These are phyloP conservation scores for Edolisoma coerulescens DNA, from an alignment of 2,113 vertebrate genomes.

Conservation along the genomic window DNA sequence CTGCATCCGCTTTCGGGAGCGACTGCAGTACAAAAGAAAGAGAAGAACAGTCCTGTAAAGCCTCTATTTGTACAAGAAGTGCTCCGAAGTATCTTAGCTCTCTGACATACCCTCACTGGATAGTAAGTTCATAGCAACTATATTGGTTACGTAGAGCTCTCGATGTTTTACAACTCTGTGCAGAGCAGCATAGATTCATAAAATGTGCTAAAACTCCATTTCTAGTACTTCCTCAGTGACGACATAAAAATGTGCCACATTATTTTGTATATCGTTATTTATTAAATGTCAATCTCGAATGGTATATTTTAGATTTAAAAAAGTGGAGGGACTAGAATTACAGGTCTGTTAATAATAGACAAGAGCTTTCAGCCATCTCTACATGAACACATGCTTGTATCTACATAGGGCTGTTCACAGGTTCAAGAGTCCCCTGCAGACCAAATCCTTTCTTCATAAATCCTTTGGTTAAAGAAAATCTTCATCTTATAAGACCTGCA, in stretches of 20 bases:
- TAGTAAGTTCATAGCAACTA: not conserved
- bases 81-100: not conserved
- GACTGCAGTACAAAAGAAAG: constrained; percentile 71
- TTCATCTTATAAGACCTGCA: not conserved
- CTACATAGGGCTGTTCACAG: not conserved
- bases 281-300: not conserved
- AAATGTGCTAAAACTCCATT: not conserved
- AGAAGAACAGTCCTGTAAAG: not conserved
- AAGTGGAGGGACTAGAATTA: not conserved
- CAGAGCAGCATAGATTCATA: not conserved
- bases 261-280: not conserved
- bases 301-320: not conserved
- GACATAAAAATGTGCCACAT: not conserved
- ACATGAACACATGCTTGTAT: not conserved
- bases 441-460: not conserved
- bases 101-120: not conserved
- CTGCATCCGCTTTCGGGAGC: constrained; percentile 89
- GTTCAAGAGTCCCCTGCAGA: not conserved
- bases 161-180: not conserved
- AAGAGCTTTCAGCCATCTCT: not conserved
- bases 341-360: not conserved
- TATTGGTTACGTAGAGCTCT: not conserved
- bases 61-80: not conserved
- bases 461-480: not conserved
- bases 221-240: not conserved